Evolutionary conservation across 2,113 vertebrate genomes (phyloP), one percentile per base, ranked within the genome.

Genomic region (Brachypteracias leptosomus): DNA sequence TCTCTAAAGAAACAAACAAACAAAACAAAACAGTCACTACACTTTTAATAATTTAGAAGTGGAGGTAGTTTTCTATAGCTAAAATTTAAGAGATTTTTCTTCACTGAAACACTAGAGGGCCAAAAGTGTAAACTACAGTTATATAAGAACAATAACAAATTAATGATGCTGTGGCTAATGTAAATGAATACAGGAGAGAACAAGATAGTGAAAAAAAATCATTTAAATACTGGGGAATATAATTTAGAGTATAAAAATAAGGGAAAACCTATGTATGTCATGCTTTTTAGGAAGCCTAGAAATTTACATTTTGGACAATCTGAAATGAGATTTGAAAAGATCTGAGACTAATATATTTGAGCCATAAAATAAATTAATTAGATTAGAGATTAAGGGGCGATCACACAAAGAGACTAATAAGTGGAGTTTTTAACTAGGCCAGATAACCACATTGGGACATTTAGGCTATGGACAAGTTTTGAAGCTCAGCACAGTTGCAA

Each of bases 341-440:
- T 54, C 54, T 89, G 81, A 92, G 38, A 66, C 24, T 42, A 75
- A 58, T 70, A 83, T 96, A 71, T 13, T 65, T 44, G 72, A 16
- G 14, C 67, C 51, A 95, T 85, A 86, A 95, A 42, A 86, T 80
- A 95, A 94, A 92, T 97, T 95, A 98, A 97, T 97, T 96, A 96
- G 80, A 46, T 95, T 88, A 96, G 96, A 96, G 80, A 46, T 95
- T 88, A 96, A 96, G 76, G 47, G 82, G 44, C 93, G 87, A 93
- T 81, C 55, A 65, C 84, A 68, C 15, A 49, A 77, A 61, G 11
- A 89, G 62, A 58, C 36, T 97, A 93, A 97, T 95, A 90, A 94
- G 59, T 19, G 29, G 68, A 77, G 33, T 94, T 96, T 94, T 57
- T 94, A 97, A 98, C 57, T 98, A 96, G 97, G 96, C 87, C 89